Percentiles rank a stretch among this genome's conserved stretches.
Conservation (phyloP, 2,888 invertebrate genomes). For the Eulithis testata region DNA sequence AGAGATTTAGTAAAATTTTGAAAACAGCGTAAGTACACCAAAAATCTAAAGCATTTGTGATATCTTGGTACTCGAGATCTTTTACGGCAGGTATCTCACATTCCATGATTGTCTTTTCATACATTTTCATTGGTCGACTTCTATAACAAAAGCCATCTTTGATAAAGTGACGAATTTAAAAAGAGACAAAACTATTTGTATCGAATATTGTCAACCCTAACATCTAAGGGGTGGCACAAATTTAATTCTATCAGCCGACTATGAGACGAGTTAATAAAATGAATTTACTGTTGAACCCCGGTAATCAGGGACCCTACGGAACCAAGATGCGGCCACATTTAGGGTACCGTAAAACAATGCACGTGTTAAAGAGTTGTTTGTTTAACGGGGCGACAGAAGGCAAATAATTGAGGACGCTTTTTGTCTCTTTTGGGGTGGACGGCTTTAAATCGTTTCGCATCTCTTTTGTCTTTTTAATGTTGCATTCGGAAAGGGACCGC, state of each 20-base stretch:
- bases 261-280: slow-evolving; percentile 84
- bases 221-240: slow-evolving; percentile 67
- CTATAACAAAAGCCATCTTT: no score
- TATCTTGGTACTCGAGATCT: no score
- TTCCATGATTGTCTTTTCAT: no score
- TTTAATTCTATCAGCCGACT: slow-evolving; percentile 81
- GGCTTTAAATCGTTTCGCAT: slow-evolving; percentile 54
- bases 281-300: slow-evolving; percentile 73
- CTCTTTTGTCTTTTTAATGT: slow-evolving; percentile 46
- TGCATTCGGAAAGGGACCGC: slow-evolving; percentile 32
- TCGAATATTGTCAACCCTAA: slow-evolving; percentile 58
- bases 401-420: slow-evolving; percentile 71
- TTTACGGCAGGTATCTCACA: no score
- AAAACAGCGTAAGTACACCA: background rate
- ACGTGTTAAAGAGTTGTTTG: slow-evolving; percentile 73
- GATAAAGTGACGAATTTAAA: no score
- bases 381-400: slow-evolving; percentile 69
- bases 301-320: slow-evolving; percentile 64
- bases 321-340: slow-evolving; percentile 58
- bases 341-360: slow-evolving; percentile 75
- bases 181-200: background rate
- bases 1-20: no score
- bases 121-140: no score
- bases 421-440: slow-evolving; percentile 56
- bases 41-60: no score